These are phyloP conservation scores for Echeneis naucrates DNA, from an alignment of 2,797 vertebrate genomes.

Conservation along the genomic window DNA sequence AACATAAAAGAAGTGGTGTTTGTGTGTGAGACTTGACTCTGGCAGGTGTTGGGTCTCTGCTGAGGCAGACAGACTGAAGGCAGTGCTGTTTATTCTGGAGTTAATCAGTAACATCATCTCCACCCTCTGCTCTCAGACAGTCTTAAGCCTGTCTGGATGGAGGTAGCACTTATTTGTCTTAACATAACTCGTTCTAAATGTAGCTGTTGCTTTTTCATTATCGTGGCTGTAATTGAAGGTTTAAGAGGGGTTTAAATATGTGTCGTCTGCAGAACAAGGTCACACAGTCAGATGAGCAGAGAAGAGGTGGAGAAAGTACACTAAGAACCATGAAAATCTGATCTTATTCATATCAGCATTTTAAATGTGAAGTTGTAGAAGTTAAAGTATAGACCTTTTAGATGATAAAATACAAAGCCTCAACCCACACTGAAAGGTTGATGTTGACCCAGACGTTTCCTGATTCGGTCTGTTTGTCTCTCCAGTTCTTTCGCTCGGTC, in stretches of 20 bases:
- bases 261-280: too few relatives aligned
- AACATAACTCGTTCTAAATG: not conserved
- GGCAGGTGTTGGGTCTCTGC: conserved; percentile 36
- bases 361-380: too few relatives aligned
- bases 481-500: conserved; percentile 87
- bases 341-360: too few relatives aligned
- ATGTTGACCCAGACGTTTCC: too few relatives aligned
- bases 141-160: not conserved
- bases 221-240: not conserved
- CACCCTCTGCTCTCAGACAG: conserved; percentile 9
- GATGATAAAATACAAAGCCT: too few relatives aligned
- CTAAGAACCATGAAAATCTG: too few relatives aligned
- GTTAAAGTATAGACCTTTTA: too few relatives aligned
- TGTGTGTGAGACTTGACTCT: not conserved
- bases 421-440: too few relatives aligned
- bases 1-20: not conserved
- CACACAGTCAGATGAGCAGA: too few relatives aligned
- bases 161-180: too few relatives aligned
- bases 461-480: conserved; percentile 8
- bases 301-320: too few relatives aligned
- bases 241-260: too few relatives aligned
- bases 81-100: conserved; percentile 58
- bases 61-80: conserved; percentile 16
- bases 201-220: not conserved
- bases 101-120: conserved; percentile 69